Base-by-base conservation (phyloP, 2,797 vertebrate genomes). In the Semaprochilodus insignis region DNA sequence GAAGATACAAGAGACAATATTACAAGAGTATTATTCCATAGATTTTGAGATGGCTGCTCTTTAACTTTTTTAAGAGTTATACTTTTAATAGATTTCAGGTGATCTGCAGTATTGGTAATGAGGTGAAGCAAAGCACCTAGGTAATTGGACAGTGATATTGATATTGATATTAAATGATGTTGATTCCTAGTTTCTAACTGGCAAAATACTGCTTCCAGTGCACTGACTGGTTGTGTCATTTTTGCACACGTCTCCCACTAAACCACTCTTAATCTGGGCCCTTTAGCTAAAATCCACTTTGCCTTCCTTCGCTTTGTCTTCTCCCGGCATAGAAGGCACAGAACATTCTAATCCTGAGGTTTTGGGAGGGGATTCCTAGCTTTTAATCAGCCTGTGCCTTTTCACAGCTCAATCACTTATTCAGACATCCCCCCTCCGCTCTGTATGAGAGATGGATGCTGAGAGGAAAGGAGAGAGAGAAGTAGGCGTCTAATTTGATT, bases 321-420 rank as follows among this genome's bases (percentile, higher is more conserved):
- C 54, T 51, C 23, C n/a, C 2, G 76, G 27, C 63, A 75, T 17
- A n/a, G 54, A 60, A 48, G 27, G 1, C 2, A 14, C 23, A 36
- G 27, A 52, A 34, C 40, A 60, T 70, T 70, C 36, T 60, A 70
- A 75, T 76, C 44, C 25, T 69, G 74, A 62, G 25, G 36, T 69
- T 57, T 17, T 19, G 19, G 54, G 25, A 60, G 73, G 51, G 72
- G 48, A n/a, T 16, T 16, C 44, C 55, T 72, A 21, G 21, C 60
- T 14, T 8, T 44, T 74, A 74, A 67, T 59, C 31, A 67, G 51
- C 17, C 51, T 81, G 31, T 44, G 48, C 72, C 52, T 59, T 76
- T 60, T 14, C 73, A 27, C 40, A 60, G 54, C 65, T 31, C 17
- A 31, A 4, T 67, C n/a, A 23, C 54, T 76, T 81, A 60, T 31